These are phyloP conservation scores for Acrossocheilus wenchowensis DNA, from an alignment of 2,797 vertebrate genomes.

Conservation along the genomic window DNA sequence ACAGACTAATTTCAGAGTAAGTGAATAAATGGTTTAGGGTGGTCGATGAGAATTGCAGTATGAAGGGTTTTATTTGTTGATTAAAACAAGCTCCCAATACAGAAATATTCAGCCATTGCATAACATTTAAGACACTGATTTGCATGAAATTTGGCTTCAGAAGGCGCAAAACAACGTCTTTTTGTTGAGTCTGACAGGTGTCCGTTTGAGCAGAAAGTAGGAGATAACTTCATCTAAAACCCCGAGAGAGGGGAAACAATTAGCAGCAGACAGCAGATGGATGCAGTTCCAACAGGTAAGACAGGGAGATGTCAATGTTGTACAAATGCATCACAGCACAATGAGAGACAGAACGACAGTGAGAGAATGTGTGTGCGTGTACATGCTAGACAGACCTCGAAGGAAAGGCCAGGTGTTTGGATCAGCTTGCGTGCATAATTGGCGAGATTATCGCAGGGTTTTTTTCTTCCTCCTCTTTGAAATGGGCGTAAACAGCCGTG, in stretches of 20 bases:
- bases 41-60: neutral
- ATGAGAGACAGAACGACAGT: neutral
- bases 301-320: constrained; percentile 35
- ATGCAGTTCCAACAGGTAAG: constrained; percentile 55
- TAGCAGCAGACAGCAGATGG: constrained; percentile 64
- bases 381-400: constrained; percentile 6
- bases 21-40: neutral
- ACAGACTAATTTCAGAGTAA: neutral
- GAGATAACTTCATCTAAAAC: constrained; percentile 53
- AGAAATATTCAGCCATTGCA: neutral
- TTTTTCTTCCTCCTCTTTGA: neutral
- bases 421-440: constrained; percentile 37
- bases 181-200: neutral
- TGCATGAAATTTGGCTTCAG: neutral
- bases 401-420: constrained; percentile 30
- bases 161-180: neutral
- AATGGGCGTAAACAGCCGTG: constrained; percentile 5
- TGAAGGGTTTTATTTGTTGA: neutral
- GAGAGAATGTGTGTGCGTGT: neutral
- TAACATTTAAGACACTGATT: neutral
- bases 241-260: constrained; percentile 29
- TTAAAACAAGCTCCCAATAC: neutral
- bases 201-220: neutral
- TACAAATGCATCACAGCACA: constrained; percentile 30
- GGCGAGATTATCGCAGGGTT: neutral